A percentile compares a stretch with the other conserved stretches of the same genome.
phyloP scores from a whole-genome alignment of 2,888 invertebrate genomes.

The Xestia c-nigrum region DNA sequence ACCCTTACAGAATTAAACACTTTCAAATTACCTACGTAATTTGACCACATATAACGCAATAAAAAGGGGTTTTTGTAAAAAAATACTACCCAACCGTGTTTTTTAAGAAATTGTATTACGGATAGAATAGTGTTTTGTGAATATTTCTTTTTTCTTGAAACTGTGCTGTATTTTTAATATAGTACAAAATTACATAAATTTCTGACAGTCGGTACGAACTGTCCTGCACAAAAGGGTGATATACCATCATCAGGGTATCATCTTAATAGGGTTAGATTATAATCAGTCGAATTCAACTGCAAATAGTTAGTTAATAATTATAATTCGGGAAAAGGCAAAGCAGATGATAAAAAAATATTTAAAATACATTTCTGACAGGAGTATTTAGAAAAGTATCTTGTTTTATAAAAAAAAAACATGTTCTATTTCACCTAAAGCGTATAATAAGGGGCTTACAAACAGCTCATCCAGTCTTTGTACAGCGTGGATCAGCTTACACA shows the following conservation, averaged over 20 bases:
- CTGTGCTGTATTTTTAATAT: neutral
- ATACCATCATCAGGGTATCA: neutral
- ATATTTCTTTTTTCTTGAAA: neutral
- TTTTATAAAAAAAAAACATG: constrained; percentile 24
- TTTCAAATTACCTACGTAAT: constrained; percentile 20
- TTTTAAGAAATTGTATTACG: neutral
- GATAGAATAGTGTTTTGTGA: neutral
- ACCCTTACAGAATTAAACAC: constrained; percentile 40
- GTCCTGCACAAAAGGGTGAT: no score
- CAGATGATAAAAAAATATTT: neutral
- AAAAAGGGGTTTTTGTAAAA: neutral
- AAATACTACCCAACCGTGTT: neutral
- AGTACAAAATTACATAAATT: no score
- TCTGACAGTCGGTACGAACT: no score
- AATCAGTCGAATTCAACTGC: neutral
- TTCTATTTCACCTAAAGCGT: constrained; percentile 29
- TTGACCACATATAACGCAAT: neutral
- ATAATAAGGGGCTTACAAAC: constrained; percentile 47
- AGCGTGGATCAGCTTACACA: constrained; percentile 60
- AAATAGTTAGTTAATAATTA: neutral
- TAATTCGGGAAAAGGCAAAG: neutral
- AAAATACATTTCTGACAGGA: neutral
- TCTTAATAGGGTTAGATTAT: neutral
- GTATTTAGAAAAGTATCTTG: neutral
- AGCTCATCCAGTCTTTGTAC: constrained; percentile 54